Conservation (phyloP, 2,797 vertebrate species). For the Melanotaenia trifasciata region DNA sequence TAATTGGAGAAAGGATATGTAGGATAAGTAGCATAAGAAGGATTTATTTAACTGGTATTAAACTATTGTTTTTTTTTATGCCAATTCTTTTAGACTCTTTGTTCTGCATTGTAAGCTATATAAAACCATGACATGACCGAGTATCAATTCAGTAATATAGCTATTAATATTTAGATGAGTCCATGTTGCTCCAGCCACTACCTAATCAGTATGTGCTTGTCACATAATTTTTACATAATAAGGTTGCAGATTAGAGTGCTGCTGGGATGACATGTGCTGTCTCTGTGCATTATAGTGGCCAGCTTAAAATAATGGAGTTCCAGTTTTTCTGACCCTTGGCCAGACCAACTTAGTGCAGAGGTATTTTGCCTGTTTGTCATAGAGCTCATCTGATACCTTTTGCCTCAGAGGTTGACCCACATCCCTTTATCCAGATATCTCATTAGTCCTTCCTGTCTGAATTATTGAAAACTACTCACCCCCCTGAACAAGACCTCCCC, state of each 20-base stretch:
- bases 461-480: conserved; percentile 76
- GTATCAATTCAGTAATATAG: neutral
- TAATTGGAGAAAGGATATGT: neutral
- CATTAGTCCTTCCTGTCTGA: conserved; percentile 64
- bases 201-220: conserved; percentile 6
- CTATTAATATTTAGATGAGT: conserved; percentile 6
- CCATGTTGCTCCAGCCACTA: conserved; percentile 10
- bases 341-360: conserved; percentile 35
- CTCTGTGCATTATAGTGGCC: conserved; percentile 7
- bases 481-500: conserved; percentile 62
- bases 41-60: neutral
- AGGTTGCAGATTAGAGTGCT: conserved; percentile 2
- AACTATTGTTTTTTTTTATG: neutral
- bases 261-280: neutral
- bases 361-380: conserved; percentile 58
- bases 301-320: conserved; percentile 19
- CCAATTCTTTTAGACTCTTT: neutral
- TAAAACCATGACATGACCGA: conserved; percentile 2
- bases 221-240: neutral
- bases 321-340: conserved; percentile 24
- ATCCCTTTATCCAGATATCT: conserved; percentile 74
- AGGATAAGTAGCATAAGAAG: neutral
- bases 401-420: conserved; percentile 67
- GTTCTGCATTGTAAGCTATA: neutral
- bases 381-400: conserved; percentile 60